Evolutionary conservation across 2,113 vertebrate genomes (phyloP).

Genomic region (Noctilio leporinus): DNA sequence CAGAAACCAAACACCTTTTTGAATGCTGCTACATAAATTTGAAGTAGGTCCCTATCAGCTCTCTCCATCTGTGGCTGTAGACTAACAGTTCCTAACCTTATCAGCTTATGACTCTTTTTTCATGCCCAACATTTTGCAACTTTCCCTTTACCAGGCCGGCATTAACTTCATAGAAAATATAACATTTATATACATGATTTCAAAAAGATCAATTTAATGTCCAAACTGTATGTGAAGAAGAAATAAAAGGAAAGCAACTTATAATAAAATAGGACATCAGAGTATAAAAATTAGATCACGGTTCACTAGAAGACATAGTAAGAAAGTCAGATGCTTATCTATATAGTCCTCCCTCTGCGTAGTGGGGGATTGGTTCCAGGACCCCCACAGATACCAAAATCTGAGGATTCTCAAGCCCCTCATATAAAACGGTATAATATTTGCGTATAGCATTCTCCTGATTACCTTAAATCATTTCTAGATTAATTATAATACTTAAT

Average conservation of each 20-base stretch:
- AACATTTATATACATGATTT: not conserved
- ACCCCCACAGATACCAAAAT: not conserved
- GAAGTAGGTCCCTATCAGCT: not conserved
- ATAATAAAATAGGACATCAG: not conserved
- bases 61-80: not conserved
- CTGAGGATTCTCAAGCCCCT: not conserved
- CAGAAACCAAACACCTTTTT: not conserved
- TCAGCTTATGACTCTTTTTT: not conserved
- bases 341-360: not conserved
- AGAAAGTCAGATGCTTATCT: not conserved
- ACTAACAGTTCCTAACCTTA: not conserved
- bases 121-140: not conserved
- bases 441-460: not conserved
- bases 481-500: not conserved
- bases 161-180: not conserved
- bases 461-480: not conserved
- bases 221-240: not conserved
- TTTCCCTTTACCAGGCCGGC: not conserved
- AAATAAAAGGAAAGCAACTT: conserved; percentile 9
- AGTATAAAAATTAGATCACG: not conserved
- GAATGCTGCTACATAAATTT: not conserved
- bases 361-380: not conserved
- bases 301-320: not conserved
- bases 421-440: not conserved
- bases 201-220: not conserved